Conservation (phyloP, 2,797 vertebrate genomes). For the Coendou prehensilis region DNA sequence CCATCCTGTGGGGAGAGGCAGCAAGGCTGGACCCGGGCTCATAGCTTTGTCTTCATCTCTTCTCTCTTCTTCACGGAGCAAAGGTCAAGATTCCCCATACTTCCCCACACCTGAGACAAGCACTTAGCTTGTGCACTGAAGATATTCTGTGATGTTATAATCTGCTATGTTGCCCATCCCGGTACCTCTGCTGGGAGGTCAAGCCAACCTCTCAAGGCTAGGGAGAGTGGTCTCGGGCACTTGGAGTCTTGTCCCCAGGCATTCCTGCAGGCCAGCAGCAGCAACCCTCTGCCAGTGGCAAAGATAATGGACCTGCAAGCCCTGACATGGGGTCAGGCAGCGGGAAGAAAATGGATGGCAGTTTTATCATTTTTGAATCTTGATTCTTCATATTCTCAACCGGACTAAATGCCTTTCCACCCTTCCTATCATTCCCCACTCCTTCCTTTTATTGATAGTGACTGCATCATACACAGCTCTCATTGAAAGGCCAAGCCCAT, state of each 20-base stretch:
- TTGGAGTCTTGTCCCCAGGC: neutral
- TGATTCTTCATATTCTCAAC: neutral
- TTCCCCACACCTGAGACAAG: neutral
- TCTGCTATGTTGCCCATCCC: too few relatives aligned
- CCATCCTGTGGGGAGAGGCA: neutral
- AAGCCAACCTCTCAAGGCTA: neutral
- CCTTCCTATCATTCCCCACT: rapidly evolving
- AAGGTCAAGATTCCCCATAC: neutral
- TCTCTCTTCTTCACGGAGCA: neutral
- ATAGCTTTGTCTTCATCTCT: neutral
- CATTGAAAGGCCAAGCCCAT: rapidly evolving
- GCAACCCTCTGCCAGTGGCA: neutral
- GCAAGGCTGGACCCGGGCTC: neutral
- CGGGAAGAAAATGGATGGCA: neutral
- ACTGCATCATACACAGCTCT: rapidly evolving
- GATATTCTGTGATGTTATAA: neutral
- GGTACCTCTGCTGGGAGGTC: neutral
- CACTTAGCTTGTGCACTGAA: neutral
- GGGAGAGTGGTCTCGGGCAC: neutral
- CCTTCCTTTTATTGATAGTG: rapidly evolving
- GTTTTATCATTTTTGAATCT: neutral
- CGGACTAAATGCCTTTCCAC: neutral
- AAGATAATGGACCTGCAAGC: neutral
- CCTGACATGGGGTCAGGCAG: too few relatives aligned
- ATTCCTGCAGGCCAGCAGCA: neutral